Percentiles rank a stretch among this genome's conserved stretches.
phyloP scores from a whole-genome alignment of 2,113 vertebrate species.

The Dolichallabes microphthalmus region DNA sequence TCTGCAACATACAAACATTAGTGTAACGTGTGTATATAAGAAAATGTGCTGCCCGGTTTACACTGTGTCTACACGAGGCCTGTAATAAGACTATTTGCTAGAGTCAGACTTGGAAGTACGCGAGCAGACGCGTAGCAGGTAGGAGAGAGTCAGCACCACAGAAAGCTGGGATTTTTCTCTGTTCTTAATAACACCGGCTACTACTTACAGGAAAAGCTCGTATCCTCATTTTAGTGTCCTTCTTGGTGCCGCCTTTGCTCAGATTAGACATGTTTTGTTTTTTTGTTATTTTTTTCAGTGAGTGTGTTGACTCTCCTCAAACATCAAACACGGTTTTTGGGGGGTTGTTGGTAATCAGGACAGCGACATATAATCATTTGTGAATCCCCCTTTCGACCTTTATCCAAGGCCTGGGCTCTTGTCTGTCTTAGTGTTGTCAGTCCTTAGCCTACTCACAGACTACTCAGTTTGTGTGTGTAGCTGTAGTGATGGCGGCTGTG shows the following conservation, averaged over 20 bases:
- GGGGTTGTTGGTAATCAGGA: conserved; percentile 19
- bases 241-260: conserved; percentile 88
- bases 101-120: background rate
- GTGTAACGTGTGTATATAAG: background rate
- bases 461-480: conserved; percentile 52
- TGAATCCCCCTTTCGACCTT: conserved; percentile 56
- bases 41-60: background rate
- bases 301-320: conserved; percentile 64
- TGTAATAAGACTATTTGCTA: background rate
- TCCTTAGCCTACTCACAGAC: conserved; percentile 11
- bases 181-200: conserved; percentile 43
- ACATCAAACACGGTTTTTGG: conserved; percentile 61
- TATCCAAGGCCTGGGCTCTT: conserved; percentile 53
- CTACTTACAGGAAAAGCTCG: conserved; percentile 91
- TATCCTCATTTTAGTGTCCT: conserved; percentile 98
- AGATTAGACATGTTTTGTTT: conserved; percentile 85
- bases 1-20: no score
- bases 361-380: conserved; percentile 6
- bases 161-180: conserved; percentile 19
- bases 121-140: background rate
- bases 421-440: conserved; percentile 55
- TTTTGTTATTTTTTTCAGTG: conserved; percentile 44
- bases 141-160: conserved; percentile 7
- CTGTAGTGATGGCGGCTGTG: conserved; percentile 68
- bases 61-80: background rate